Evolutionary conservation across 2,888 invertebrate species (phyloP).

Genomic region (Anticlea derivata): DNA sequence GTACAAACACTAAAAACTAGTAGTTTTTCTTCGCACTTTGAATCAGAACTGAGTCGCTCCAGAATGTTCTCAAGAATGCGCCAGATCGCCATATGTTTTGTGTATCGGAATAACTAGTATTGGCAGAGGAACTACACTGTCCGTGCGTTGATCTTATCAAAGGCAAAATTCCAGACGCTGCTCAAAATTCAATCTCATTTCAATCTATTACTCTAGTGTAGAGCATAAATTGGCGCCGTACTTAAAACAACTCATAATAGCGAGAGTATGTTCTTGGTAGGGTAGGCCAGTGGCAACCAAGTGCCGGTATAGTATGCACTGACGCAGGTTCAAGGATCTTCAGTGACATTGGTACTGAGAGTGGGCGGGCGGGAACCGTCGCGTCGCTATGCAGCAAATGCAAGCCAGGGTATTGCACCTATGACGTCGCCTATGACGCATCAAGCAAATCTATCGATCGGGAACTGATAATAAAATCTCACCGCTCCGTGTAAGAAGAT

Average conservation of each 20-base stretch:
- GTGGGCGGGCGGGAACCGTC: constrained; percentile 54
- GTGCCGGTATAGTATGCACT: constrained; percentile 28
- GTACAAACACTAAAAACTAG: constrained; percentile 37
- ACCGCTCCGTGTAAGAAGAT: too few species aligned
- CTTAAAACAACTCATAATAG: too few species aligned
- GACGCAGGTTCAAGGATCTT: constrained; percentile 55
- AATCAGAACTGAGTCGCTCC: constrained; percentile 64
- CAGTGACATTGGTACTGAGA: constrained; percentile 54
- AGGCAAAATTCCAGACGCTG: constrained; percentile 1
- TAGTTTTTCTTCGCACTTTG: constrained; percentile 49
- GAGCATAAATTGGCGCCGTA: too few species aligned
- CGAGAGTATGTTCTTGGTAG: constrained; percentile 3
- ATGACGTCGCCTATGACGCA: constrained; percentile 55
- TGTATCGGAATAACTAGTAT: constrained; percentile 58
- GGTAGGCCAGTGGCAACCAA: constrained; percentile 11
- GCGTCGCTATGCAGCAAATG: constrained; percentile 46
- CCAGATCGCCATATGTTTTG: constrained; percentile 71
- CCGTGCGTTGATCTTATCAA: constrained; percentile 15
- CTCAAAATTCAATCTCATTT: background rate
- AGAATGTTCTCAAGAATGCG: constrained; percentile 64
- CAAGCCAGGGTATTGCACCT: constrained; percentile 64
- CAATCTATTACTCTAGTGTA: background rate
- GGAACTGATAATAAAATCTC: background rate
- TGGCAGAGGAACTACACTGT: constrained; percentile 41
- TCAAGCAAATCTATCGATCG: constrained; percentile 17